These are phyloP conservation scores for Hepsetus odoe DNA, from an alignment of 2,113 vertebrate genomes.

Conservation along the genomic window DNA sequence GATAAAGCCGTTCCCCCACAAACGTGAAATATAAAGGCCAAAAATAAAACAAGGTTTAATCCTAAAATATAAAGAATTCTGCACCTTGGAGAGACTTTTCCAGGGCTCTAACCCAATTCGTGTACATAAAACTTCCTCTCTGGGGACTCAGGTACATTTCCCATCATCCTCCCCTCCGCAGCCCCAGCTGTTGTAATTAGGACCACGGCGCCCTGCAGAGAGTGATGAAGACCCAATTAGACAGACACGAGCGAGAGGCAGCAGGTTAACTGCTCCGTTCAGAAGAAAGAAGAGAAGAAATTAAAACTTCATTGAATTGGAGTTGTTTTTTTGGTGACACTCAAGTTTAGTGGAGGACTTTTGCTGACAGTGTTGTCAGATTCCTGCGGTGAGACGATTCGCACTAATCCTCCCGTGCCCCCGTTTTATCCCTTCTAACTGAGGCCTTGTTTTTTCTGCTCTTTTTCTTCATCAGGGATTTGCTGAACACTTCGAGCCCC, in stretches of 20 bases:
- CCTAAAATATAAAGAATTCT: too few species aligned
- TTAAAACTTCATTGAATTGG: slow-evolving; percentile 28
- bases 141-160: slow-evolving; percentile 47
- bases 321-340: background rate
- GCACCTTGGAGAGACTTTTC: background rate
- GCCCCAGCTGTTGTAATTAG: slow-evolving; percentile 56
- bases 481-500: slow-evolving; percentile 28
- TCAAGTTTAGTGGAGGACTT: slow-evolving; percentile 28
- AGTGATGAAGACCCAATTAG: slow-evolving; percentile 52
- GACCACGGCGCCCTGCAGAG: slow-evolving; percentile 43
- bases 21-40: too few species aligned
- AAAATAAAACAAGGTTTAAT: too few species aligned
- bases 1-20: too few species aligned
- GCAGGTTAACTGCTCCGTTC: slow-evolving; percentile 38
- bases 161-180: slow-evolving; percentile 44
- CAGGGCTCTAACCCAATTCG: background rate
- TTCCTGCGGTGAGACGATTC: slow-evolving; percentile 42
- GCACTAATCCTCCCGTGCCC: slow-evolving; percentile 31
- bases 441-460: slow-evolving; percentile 34
- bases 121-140: slow-evolving; percentile 36
- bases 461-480: slow-evolving; percentile 31
- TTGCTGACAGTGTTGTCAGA: slow-evolving; percentile 50
- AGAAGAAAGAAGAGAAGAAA: background rate
- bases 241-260: slow-evolving; percentile 33
- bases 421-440: slow-evolving; percentile 40